Base-by-base conservation (phyloP, 2,113 vertebrate genomes). In the Notiomystis cincta region DNA sequence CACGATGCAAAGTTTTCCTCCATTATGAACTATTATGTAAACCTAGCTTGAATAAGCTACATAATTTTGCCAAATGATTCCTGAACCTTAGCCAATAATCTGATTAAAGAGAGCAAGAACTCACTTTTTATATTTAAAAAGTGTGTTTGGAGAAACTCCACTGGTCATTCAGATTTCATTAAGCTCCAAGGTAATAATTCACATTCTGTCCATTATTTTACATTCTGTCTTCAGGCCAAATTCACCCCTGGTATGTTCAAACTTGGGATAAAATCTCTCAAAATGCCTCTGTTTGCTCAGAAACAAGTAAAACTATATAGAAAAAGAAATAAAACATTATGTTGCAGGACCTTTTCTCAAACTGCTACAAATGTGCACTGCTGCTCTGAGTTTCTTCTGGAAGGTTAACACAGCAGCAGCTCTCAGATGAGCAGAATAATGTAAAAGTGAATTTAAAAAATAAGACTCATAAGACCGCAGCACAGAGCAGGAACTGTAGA, bases 141-240 rank as follows among this genome's bases (percentile, higher is more conserved):
- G 72, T 75, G 71, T 95, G 89, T 89, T 97, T 95, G 94, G 91
- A 95, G 93, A 90, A 96, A 96, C 28, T 96, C 83, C 91, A 92
- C 87, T 75, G 87, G 91, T 94, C 96, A 94, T 95, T 96, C 93
- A 94, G 77, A 91, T 95, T 94, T 94, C 91, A 94, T 95, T 96
- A 96, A 91, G 61, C 61, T 94, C 89, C 73, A 75, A 82, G 65
- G 91, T 89, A 96, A 95, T 93, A 95, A 95, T 87, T 93, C 78
- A 87, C 73, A 60, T 89, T 94, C 61, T 93, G 89, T 67, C 81
- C 56, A 53, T 76, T 91, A 79, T 79, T 87, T 75, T 87, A 75
- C 33, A 23, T 83, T 66, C 67, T 83, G 64, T 93, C 76, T 92
- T 73, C 38, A 51, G 86, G 94, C 81, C 91, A 95, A 89, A 89